phyloP scores from a whole-genome alignment of 2,888 invertebrate genomes.

The Pandemis cinnamomeana region DNA sequence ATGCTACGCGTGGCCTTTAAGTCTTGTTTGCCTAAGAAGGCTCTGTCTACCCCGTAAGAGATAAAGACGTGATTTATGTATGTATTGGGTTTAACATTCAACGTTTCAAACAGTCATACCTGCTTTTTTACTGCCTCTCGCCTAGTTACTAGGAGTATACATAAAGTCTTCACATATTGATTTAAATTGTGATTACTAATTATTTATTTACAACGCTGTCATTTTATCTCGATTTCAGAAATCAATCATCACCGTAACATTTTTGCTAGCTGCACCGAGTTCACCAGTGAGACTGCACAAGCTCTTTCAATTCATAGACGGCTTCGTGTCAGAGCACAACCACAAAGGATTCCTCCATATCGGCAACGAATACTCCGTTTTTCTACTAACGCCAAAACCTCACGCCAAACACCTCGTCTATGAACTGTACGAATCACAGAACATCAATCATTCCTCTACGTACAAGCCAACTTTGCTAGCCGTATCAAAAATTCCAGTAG shows the following conservation, averaged over 20 bases:
- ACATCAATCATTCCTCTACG: conserved; percentile 54
- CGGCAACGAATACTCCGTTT: conserved; percentile 71
- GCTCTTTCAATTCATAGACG: conserved; percentile 72
- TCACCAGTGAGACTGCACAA: conserved; percentile 67
- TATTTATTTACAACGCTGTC: too few relatives aligned
- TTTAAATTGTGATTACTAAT: too few relatives aligned
- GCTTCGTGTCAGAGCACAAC: conserved; percentile 64
- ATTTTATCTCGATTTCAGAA: conserved; percentile 51
- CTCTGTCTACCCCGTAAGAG: too few relatives aligned
- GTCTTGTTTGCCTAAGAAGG: too few relatives aligned
- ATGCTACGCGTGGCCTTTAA: too few relatives aligned
- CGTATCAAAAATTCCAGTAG: conserved; percentile 69
- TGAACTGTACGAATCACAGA: conserved; percentile 72
- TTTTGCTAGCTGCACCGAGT: conserved; percentile 46
- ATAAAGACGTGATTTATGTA: too few relatives aligned
- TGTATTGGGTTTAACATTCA: too few relatives aligned
- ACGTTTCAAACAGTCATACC: too few relatives aligned
- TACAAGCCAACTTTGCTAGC: conserved; percentile 67
- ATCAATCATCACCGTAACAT: conserved; percentile 44
- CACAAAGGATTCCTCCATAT: conserved; percentile 70
- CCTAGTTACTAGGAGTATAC: too few relatives aligned
- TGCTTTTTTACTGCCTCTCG: too few relatives aligned
- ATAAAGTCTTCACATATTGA: too few relatives aligned
- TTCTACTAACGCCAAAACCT: conserved; percentile 62
- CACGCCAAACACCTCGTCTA: conserved; percentile 68